A percentile compares a stretch with the other conserved stretches of the same genome.
phyloP scores from a whole-genome alignment of 2,888 invertebrate genomes.

The Crepidodera aurea region DNA sequence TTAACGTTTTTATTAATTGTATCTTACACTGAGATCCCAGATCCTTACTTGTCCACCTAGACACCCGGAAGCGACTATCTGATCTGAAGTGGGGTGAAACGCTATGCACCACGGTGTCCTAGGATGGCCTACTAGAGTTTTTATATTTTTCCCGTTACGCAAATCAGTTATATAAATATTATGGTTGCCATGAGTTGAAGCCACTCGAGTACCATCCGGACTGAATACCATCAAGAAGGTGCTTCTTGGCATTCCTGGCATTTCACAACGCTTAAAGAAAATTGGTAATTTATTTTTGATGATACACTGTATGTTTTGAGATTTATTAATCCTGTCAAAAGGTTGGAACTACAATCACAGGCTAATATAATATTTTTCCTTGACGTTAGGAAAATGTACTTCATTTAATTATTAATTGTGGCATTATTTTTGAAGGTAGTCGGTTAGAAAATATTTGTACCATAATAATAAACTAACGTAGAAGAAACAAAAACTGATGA shows the following conservation, averaged over 20 bases:
- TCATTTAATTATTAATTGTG: too few relatives aligned
- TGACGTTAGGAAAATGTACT: too few relatives aligned
- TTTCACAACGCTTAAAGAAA: conserved; percentile 64
- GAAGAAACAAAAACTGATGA: too few relatives aligned
- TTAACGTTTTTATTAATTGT: too few relatives aligned
- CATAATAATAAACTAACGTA: too few relatives aligned
- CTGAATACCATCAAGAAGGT: conserved; percentile 90
- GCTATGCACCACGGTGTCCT: conserved; percentile 91
- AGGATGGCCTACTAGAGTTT: conserved; percentile 82
- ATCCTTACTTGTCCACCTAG: conserved; percentile 89
- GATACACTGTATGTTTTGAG: background rate
- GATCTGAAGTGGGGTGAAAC: conserved; percentile 84
- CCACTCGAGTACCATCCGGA: conserved; percentile 84
- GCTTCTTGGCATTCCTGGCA: conserved; percentile 79
- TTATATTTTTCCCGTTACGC: conserved; percentile 78
- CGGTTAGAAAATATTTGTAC: too few relatives aligned
- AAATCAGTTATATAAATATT: conserved; percentile 86
- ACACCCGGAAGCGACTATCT: conserved; percentile 87
- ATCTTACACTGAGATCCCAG: conserved; percentile 79
- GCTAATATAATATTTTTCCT: too few relatives aligned
- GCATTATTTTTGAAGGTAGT: too few relatives aligned
- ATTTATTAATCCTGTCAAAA: too few relatives aligned
- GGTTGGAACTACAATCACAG: too few relatives aligned
- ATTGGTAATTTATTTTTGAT: background rate
- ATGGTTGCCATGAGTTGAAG: conserved; percentile 90